These are phyloP conservation scores for Blennius ocellaris DNA, from an alignment of 2,113 vertebrate genomes.

Conservation along the genomic window DNA sequence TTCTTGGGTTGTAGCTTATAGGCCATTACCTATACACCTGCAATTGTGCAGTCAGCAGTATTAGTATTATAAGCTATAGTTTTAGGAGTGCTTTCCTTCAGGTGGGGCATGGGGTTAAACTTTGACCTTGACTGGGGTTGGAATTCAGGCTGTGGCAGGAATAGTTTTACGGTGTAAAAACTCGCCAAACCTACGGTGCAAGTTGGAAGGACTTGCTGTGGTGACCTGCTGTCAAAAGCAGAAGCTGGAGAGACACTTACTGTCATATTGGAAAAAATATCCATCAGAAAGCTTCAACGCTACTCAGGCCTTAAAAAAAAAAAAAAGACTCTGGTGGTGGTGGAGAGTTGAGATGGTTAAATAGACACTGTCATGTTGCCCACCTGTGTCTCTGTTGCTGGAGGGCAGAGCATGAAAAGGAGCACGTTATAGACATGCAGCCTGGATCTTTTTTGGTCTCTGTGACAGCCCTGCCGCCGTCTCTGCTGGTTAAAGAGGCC, in stretches of 20 bases:
- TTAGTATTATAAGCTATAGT: no score
- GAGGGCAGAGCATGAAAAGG: conserved; percentile 33
- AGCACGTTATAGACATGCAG: conserved; percentile 27
- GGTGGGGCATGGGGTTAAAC: no score
- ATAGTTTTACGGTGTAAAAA: no score
- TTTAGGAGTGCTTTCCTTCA: no score
- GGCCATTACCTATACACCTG: no score
- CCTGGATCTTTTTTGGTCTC: conserved; percentile 30
- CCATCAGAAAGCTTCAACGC: conserved; percentile 5
- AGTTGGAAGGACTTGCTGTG: no score
- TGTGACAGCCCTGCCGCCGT: conserved; percentile 46
- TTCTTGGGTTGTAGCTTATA: no score
- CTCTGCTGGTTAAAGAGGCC: conserved; percentile 53
- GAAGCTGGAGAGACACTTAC: not conserved
- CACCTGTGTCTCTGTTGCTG: conserved; percentile 26
- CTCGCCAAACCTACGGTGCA: no score
- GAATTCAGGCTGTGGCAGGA: no score
- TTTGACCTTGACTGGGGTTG: no score
- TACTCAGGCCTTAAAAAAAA: not conserved
- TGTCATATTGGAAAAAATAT: conserved; percentile 1
- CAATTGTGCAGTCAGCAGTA: no score
- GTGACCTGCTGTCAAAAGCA: no score
- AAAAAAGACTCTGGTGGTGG: not conserved
- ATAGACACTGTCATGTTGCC: conserved; percentile 23
- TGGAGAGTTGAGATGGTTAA: conserved; percentile 28